Percentiles rank a stretch among this genome's conserved stretches.
Evolutionary conservation across 2,888 invertebrate genomes (phyloP).

Genomic region (Dasypolia templi): DNA sequence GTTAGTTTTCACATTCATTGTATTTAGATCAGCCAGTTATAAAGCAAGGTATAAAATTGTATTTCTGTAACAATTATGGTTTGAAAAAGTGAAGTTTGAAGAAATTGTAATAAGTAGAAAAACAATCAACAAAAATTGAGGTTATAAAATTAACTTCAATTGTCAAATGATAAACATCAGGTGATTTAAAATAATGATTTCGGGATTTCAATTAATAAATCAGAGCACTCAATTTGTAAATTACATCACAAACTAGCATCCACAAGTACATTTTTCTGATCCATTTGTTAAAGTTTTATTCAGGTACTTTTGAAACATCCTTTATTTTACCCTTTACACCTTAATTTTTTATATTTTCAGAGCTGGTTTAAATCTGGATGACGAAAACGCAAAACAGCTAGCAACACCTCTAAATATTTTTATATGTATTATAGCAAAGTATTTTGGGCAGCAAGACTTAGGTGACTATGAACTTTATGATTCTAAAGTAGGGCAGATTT

Average conservation of each 20-base stretch:
- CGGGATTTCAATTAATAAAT: not conserved
- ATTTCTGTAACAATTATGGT: not conserved
- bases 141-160: too few relatives aligned
- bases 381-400: conserved; percentile 77
- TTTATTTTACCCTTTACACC: not conserved
- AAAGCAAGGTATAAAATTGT: not conserved
- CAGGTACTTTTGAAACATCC: not conserved
- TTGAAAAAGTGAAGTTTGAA: too few relatives aligned
- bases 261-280: too few relatives aligned
- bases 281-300: too few relatives aligned
- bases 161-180: not conserved
- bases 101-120: too few relatives aligned
- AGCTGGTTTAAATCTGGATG: conserved; percentile 80
- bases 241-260: not conserved
- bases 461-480: conserved; percentile 86
- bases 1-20: not conserved
- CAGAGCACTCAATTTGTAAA: not conserved
- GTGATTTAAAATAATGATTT: not conserved
- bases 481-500: conserved; percentile 60
- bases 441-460: conserved; percentile 94
- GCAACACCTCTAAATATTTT: conserved; percentile 92
- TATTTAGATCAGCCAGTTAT: not conserved
- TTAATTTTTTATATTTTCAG: conserved; percentile 71
- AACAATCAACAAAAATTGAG: too few relatives aligned
- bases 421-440: conserved; percentile 93